Evolutionary conservation across 2,888 invertebrate genomes (phyloP).

Genomic region (Tinea trinotella): DNA sequence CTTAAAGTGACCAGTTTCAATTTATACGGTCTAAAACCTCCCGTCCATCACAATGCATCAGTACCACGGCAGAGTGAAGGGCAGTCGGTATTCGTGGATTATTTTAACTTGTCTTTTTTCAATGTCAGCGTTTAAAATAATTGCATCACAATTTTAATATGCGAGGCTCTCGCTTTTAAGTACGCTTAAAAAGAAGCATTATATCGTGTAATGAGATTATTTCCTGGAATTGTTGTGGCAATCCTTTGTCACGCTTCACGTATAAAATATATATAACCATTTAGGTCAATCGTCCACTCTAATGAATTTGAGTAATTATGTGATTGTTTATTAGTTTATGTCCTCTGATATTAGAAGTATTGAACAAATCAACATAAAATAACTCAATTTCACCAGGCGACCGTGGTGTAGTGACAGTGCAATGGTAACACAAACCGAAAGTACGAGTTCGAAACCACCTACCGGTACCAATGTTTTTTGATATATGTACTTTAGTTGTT

Average conservation of each 20-base stretch:
- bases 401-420: no score
- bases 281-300: no score
- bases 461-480: no score
- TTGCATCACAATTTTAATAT: constrained; percentile 72
- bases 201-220: constrained; percentile 54
- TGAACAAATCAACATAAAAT: no score
- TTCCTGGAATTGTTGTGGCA: constrained; percentile 62
- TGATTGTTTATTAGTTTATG: no score
- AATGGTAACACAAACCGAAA: no score
- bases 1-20: constrained; percentile 35
- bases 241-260: constrained; percentile 38
- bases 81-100: constrained; percentile 67
- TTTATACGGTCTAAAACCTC: constrained; percentile 58
- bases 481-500: no score
- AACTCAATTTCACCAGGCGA: no score
- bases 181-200: constrained; percentile 45
- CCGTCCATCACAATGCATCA: constrained; percentile 68
- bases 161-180: constrained; percentile 65
- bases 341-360: no score
- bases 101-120: constrained; percentile 70
- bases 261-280: no score
- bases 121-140: constrained; percentile 73
- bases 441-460: no score
- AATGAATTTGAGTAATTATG: no score
- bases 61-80: constrained; percentile 57